Percentiles rank a stretch among this genome's conserved stretches.
phyloP scores from a whole-genome alignment of 1,140 invertebrate genomes.

The Aphelenchoides besseyi region DNA sequence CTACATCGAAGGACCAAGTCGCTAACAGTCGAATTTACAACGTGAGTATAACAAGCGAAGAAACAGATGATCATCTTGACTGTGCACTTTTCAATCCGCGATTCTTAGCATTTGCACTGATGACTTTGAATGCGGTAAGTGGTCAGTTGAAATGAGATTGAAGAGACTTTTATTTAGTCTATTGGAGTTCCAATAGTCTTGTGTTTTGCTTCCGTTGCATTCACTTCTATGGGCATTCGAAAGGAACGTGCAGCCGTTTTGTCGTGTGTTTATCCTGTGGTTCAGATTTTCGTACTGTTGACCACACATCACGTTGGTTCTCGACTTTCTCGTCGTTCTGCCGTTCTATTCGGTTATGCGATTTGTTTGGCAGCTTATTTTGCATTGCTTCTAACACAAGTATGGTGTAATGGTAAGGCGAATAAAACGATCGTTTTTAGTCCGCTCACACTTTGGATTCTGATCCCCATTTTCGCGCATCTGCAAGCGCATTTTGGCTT shows the following conservation, averaged over 20 bases:
- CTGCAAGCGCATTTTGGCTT: constrained; percentile 19
- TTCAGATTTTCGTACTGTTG: constrained; percentile 10
- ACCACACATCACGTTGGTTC: not conserved
- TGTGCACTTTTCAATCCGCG: constrained; percentile 10
- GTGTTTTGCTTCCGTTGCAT: not conserved
- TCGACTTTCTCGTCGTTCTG: not conserved
- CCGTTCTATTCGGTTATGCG: constrained; percentile 11
- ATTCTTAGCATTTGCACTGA: constrained; percentile 6
- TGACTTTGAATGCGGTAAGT: constrained; percentile 4
- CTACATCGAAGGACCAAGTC: no score
- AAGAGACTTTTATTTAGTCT: not conserved
- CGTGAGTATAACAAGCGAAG: not conserved
- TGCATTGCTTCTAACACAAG: constrained; percentile 8
- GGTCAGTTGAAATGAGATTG: not conserved
- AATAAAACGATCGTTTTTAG: constrained; percentile 7
- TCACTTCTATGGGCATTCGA: not conserved
- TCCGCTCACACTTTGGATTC: not conserved
- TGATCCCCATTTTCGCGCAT: not conserved
- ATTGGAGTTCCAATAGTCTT: constrained; percentile 17
- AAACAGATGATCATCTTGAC: not conserved
- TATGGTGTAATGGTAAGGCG: not conserved
- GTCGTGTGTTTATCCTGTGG: not conserved
- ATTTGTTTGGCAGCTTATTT: constrained; percentile 2
- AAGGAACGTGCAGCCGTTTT: not conserved
- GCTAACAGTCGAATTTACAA: not conserved